phyloP scores from a whole-genome alignment of 2,113 vertebrate genomes.

The Rhynchomys soricoides region DNA sequence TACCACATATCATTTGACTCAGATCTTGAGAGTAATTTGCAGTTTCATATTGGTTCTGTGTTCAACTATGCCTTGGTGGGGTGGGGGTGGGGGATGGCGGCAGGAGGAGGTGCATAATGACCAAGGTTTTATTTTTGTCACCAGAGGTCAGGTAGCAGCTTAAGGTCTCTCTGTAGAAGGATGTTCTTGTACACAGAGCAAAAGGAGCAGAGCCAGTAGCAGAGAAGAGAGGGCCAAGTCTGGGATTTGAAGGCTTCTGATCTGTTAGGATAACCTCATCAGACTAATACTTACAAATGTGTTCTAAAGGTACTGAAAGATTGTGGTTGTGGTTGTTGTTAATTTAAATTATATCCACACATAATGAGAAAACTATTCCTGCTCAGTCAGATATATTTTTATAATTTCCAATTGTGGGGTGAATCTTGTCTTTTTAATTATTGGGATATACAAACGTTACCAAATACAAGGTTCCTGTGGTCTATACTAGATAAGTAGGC shows the following conservation, averaged over 20 bases:
- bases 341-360: constrained; percentile 29
- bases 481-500: constrained; percentile 14
- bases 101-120: neutral
- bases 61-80: neutral
- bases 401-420: neutral
- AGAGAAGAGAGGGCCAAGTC: neutral
- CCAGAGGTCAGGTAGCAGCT: neutral
- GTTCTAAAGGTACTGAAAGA: neutral
- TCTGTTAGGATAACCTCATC: neutral
- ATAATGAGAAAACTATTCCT: constrained; percentile 15
- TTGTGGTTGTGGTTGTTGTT: constrained; percentile 15
- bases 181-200: neutral
- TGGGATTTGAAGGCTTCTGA: neutral
- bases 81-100: no score
- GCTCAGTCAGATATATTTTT: constrained; percentile 25
- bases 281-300: neutral
- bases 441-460: constrained; percentile 9
- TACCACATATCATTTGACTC: neutral
- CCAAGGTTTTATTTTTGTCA: constrained; percentile 54
- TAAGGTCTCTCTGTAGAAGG: neutral
- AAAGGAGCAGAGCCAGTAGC: neutral
- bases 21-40: constrained; percentile 39
- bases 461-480: neutral
- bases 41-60: neutral
- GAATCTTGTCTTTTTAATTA: neutral